Evolutionary conservation across 2,113 vertebrate species (phyloP).

Genomic region (Indri indri): DNA sequence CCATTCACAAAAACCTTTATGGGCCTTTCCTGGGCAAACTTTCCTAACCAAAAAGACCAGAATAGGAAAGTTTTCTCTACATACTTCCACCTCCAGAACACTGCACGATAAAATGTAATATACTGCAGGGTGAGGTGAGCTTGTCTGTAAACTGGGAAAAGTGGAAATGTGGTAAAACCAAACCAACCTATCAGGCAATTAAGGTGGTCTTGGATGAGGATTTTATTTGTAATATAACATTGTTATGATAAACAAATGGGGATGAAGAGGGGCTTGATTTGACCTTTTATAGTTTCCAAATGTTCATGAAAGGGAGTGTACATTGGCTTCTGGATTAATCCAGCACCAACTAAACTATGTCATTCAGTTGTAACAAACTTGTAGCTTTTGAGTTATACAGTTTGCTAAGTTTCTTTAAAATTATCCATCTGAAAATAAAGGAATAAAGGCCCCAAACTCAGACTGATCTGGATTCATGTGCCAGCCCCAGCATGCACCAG

Average conservation of each 20-base stretch:
- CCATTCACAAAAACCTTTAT: constrained; percentile 28
- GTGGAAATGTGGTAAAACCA: constrained; percentile 71
- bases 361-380: constrained; percentile 63
- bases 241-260: constrained; percentile 76
- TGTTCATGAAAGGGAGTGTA: constrained; percentile 75
- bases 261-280: constrained; percentile 67
- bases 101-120: neutral
- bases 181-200: constrained; percentile 76
- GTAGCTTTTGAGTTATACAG: constrained; percentile 71
- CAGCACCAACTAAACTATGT: constrained; percentile 67
- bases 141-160: constrained; percentile 39
- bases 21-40: constrained; percentile 27
- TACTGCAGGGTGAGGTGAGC: constrained; percentile 52
- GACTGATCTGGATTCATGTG: neutral
- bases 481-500: neutral
- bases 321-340: constrained; percentile 5
- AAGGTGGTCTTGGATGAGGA: constrained; percentile 71
- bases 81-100: neutral
- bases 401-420: constrained; percentile 53
- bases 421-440: neutral
- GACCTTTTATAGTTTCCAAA: constrained; percentile 82
- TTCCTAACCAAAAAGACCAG: constrained; percentile 33
- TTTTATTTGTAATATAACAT: constrained; percentile 68
- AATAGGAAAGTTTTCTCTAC: neutral
- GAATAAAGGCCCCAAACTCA: neutral